These are phyloP conservation scores for Sebastes taczanowskii DNA, from an alignment of 2,797 vertebrate genomes.

Conservation along the genomic window DNA sequence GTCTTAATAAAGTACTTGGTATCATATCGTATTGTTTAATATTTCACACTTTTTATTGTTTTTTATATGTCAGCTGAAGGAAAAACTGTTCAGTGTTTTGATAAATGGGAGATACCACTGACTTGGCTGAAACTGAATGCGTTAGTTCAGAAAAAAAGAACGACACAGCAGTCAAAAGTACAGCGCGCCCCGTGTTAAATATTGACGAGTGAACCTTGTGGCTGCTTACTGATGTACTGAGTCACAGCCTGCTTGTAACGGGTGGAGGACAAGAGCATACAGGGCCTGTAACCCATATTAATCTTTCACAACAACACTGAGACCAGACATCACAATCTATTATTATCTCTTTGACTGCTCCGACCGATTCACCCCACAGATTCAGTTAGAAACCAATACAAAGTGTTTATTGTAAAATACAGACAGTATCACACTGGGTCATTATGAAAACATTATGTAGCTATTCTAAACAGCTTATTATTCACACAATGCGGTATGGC, in stretches of 20 bases:
- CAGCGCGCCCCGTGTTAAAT: slow-evolving; percentile 51
- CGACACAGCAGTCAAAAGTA: slow-evolving; percentile 42
- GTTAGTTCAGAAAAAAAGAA: slow-evolving; percentile 2
- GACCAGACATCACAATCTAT: slow-evolving; percentile 59
- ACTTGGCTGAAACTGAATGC: slow-evolving; percentile 11
- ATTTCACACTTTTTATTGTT: not conserved
- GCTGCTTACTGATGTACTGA: slow-evolving; percentile 33
- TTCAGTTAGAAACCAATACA: slow-evolving; percentile 14
- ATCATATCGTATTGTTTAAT: not conserved
- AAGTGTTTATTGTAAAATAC: slow-evolving; percentile 48
- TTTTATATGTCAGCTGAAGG: slow-evolving; percentile 8
- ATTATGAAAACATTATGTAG: slow-evolving; percentile 13
- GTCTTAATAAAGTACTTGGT: not conserved
- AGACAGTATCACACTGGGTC: not conserved
- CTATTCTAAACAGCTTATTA: slow-evolving; percentile 2
- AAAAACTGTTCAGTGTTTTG: not conserved
- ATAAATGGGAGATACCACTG: not conserved
- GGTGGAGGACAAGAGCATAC: slow-evolving; percentile 25
- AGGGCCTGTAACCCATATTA: slow-evolving; percentile 51
- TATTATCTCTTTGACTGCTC: slow-evolving; percentile 57
- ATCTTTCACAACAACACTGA: slow-evolving; percentile 56
- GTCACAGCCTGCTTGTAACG: slow-evolving; percentile 35
- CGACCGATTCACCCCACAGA: slow-evolving; percentile 13
- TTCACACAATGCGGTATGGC: not conserved
- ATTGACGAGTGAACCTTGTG: slow-evolving; percentile 55